Conservation (phyloP, 2,113 vertebrate genomes). For the Apteryx owenii region DNA sequence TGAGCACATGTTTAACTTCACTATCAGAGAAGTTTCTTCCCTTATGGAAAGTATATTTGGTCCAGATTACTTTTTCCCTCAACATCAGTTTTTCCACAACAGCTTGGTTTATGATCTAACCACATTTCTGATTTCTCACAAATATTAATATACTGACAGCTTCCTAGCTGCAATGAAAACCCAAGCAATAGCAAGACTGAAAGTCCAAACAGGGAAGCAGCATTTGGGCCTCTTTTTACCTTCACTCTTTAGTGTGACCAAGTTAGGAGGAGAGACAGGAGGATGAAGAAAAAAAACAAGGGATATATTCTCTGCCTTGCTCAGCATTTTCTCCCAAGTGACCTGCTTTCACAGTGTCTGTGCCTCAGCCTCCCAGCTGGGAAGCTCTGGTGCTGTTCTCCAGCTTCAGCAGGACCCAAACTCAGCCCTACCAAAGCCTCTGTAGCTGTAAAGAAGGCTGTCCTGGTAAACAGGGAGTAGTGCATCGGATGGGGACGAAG, state of each 20-base stretch:
- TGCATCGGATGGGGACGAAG: neutral
- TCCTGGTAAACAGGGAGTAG: neutral
- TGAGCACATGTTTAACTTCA: neutral
- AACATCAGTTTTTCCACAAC: neutral
- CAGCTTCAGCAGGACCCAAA: neutral
- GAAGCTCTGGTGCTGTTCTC: neutral
- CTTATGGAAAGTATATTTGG: neutral
- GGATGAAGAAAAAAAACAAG: neutral
- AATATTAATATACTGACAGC: neutral
- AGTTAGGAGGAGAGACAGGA: neutral
- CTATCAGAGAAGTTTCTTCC: neutral
- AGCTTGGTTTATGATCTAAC: neutral
- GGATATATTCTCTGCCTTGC: neutral
- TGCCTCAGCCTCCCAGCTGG: neutral
- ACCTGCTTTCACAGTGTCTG: neutral
- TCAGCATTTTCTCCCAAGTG: neutral
- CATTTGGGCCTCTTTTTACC: neutral
- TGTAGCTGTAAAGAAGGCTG: neutral
- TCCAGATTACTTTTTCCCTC: neutral
- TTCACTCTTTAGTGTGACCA: neutral
- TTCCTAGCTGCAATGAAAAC: neutral
- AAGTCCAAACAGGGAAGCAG: neutral
- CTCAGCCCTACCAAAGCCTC: neutral
- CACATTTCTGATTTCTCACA: neutral
- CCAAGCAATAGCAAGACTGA: neutral